A percentile compares a stretch with the other conserved stretches of the same genome.
Conservation (phyloP, 2,797 vertebrate genomes). For the Crocodylus rhombifer region DNA sequence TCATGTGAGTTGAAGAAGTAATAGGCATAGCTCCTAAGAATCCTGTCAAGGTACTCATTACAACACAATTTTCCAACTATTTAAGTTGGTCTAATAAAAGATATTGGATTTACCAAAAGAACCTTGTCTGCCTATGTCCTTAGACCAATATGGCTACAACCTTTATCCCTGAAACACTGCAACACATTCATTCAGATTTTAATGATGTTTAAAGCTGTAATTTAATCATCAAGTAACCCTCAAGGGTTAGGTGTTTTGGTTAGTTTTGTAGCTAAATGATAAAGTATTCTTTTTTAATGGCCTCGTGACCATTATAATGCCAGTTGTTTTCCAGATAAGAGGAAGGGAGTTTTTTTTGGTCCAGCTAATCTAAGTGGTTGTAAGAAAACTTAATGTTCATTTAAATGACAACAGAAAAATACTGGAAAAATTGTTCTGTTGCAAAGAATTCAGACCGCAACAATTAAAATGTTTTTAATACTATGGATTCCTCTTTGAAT, state of each 20-base stretch:
- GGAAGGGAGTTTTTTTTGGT: neutral
- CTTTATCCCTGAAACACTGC: neutral
- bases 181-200: fast-evolving
- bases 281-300: neutral
- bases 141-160: no score
- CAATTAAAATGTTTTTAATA: no score
- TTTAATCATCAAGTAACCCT: neutral
- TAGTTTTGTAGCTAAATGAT: neutral
- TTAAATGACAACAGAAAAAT: neutral
- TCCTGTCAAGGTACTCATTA: neutral
- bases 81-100: no score
- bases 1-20: neutral
- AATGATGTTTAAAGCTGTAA: neutral
- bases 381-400: neutral
- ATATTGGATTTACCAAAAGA: no score
- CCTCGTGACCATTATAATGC: neutral
- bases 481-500: no score
- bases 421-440: no score
- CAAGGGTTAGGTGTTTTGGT: neutral
- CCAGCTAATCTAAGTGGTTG: neutral
- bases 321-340: neutral
- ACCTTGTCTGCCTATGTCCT: no score
- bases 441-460: no score
- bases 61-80: no score
- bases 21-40: neutral